Percentiles rank a stretch among this genome's conserved stretches.
These are phyloP conservation scores for Lanius collurio DNA, from an alignment of 2,113 vertebrate genomes.

Conservation along the genomic window DNA sequence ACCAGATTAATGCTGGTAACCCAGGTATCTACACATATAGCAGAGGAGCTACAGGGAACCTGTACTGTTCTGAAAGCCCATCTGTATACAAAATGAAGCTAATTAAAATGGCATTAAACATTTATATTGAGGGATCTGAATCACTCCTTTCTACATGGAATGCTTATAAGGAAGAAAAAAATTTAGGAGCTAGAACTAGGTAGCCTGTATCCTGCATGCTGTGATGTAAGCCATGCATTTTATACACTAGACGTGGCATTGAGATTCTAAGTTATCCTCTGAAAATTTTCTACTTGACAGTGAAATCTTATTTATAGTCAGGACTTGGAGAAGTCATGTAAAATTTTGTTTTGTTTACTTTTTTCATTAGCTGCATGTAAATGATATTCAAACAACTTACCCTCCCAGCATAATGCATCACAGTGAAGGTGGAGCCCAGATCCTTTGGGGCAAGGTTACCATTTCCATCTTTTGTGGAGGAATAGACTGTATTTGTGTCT, in stretches of 20 bases:
- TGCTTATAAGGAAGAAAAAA: neutral
- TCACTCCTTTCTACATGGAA: neutral
- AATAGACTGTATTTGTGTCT: slow-evolving; percentile 77
- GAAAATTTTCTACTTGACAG: neutral
- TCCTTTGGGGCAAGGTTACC: slow-evolving; percentile 89
- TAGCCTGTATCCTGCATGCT: neutral
- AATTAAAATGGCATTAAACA: neutral
- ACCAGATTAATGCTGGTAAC: neutral
- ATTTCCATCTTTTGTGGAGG: slow-evolving; percentile 89
- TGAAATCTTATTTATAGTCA: neutral
- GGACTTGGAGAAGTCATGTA: neutral
- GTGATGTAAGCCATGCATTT: neutral
- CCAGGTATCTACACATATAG: neutral
- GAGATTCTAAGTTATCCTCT: neutral
- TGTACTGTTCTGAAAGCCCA: neutral
- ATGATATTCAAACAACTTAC: slow-evolving; percentile 70
- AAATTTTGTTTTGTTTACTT: neutral
- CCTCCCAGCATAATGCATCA: slow-evolving; percentile 89
- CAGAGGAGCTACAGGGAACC: neutral
- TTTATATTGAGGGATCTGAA: neutral
- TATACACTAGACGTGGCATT: neutral
- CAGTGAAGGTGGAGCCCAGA: slow-evolving; percentile 83
- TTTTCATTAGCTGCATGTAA: neutral
- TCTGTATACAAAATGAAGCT: neutral
- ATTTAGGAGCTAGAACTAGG: neutral